Evolutionary conservation across 2,888 invertebrate species (phyloP).

Genomic region (Pyrgus malvae): DNA sequence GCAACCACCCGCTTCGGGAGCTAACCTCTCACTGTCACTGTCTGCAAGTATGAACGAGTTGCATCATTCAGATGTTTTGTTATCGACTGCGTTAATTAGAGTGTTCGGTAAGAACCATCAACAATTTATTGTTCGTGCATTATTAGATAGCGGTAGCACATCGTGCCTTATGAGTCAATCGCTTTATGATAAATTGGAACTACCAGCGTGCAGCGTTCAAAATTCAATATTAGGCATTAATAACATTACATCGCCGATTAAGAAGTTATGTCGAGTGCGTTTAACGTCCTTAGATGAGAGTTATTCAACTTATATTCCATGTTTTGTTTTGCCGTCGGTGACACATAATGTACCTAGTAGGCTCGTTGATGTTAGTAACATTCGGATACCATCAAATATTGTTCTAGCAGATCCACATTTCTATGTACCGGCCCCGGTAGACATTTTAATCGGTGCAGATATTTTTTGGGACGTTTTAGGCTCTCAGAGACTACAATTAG

Average conservation of each 20-base stretch:
- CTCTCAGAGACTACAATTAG: slow-evolving; percentile 28
- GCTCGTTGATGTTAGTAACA: slow-evolving; percentile 18
- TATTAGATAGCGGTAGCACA: slow-evolving; percentile 16
- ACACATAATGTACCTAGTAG: slow-evolving; percentile 18
- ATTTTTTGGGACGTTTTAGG: slow-evolving; percentile 36
- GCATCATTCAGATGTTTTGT: slow-evolving; percentile 2
- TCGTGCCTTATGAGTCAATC: slow-evolving; percentile 12
- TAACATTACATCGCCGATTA: background rate
- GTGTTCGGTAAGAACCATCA: slow-evolving; percentile 3
- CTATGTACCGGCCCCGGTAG: slow-evolving; percentile 30
- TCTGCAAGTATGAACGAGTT: slow-evolving; percentile 2
- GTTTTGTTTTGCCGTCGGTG: slow-evolving; percentile 3
- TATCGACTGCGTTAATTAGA: slow-evolving; percentile 13
- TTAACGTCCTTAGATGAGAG: background rate
- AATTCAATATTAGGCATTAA: background rate
- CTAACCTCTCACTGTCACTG: background rate
- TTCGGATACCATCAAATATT: slow-evolving; percentile 34
- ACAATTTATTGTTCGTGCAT: background rate
- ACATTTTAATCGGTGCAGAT: slow-evolving; percentile 37
- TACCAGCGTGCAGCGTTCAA: background rate
- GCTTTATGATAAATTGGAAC: background rate
- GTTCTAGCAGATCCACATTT: slow-evolving; percentile 35
- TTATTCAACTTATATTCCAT: background rate
- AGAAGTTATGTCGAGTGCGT: background rate
- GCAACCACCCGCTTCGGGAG: background rate